Conservation (phyloP, 2,797 vertebrate species). For the Thripadectes ignobilis region DNA sequence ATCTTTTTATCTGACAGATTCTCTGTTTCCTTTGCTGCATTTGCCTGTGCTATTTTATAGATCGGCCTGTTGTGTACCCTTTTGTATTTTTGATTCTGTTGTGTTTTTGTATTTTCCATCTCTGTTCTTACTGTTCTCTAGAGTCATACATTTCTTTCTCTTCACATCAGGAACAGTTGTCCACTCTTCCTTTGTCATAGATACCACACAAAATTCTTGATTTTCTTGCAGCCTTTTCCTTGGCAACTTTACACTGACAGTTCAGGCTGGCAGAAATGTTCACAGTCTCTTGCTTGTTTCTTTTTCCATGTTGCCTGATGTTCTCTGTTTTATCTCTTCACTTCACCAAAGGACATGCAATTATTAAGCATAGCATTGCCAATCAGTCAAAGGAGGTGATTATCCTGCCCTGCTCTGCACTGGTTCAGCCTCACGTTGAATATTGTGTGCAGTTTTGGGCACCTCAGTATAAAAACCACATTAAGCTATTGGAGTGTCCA, state of each 20-base stretch:
- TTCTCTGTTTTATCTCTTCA: not conserved
- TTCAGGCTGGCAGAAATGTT: not conserved
- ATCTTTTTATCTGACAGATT: not conserved
- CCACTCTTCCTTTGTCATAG: not conserved
- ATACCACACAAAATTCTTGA: not conserved
- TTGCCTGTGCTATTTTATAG: not conserved
- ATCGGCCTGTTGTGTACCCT: not conserved
- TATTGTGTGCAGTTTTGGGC: not conserved
- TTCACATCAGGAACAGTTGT: not conserved
- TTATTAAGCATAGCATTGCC: not conserved
- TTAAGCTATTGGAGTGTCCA: not conserved
- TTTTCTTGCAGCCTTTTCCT: not conserved
- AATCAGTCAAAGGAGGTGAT: not conserved
- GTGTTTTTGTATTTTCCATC: not conserved
- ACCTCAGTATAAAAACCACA: not conserved
- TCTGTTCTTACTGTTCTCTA: not conserved
- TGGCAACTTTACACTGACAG: not conserved
- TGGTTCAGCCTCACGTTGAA: not conserved
- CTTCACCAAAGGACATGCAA: not conserved
- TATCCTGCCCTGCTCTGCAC: not conserved
- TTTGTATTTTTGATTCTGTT: not conserved
- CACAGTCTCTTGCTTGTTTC: not conserved
- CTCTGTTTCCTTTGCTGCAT: not conserved
- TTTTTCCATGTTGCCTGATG: not conserved
- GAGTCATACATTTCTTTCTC: not conserved